phyloP scores from a whole-genome alignment of 2,888 invertebrate species.

The Chymomyza caudatula region DNA sequence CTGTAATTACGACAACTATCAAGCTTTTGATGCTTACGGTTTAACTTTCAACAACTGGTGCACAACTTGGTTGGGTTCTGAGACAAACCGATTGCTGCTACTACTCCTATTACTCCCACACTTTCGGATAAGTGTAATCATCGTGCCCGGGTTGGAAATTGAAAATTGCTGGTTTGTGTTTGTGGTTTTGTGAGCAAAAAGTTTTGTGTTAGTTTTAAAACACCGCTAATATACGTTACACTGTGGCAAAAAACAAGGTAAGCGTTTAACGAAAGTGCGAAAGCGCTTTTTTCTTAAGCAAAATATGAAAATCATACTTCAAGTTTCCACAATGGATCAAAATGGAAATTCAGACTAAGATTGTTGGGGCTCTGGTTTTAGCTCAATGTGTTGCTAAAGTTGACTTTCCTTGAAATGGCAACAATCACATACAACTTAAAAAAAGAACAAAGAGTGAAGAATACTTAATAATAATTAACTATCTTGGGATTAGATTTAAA shows the following conservation, averaged over 20 bases:
- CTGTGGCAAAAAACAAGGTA: not conserved
- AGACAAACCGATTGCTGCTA: not conserved
- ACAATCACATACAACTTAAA: too few species aligned
- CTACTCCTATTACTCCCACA: not conserved
- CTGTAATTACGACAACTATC: constrained; percentile 55
- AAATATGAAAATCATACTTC: too few species aligned
- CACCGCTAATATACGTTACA: not conserved
- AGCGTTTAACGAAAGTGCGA: not conserved
- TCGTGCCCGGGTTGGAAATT: constrained; percentile 14
- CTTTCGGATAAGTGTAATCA: not conserved
- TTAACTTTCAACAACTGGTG: constrained; percentile 52
- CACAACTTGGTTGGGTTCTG: not conserved
- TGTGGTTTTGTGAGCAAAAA: not conserved
- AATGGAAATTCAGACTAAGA: too few species aligned
- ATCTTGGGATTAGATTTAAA: too few species aligned
- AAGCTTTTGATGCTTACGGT: constrained; percentile 48
- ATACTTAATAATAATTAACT: too few species aligned
- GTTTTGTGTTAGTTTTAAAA: not conserved
- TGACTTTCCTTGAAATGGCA: too few species aligned
- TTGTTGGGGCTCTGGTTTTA: too few species aligned
- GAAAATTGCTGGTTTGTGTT: constrained; percentile 38
- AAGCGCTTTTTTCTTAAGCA: too few species aligned
- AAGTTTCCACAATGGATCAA: too few species aligned
- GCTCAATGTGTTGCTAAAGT: too few species aligned
- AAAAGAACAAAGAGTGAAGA: too few species aligned